Evolutionary conservation across 2,888 invertebrate genomes (phyloP).

Genomic region (Coremacera marginata): DNA sequence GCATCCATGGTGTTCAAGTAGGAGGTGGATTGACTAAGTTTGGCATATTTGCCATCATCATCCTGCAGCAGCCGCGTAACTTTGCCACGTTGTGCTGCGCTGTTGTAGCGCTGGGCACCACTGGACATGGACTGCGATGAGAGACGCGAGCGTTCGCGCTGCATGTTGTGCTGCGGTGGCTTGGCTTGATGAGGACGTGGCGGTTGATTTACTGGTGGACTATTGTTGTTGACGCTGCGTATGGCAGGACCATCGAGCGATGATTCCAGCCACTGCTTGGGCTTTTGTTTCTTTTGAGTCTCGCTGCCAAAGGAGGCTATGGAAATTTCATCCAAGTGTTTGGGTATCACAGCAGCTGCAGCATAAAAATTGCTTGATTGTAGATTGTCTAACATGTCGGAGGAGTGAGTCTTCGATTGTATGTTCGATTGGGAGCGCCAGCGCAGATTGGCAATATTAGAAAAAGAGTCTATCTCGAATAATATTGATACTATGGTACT

Average conservation of each 20-base stretch:
- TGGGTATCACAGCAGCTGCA: conserved; percentile 50
- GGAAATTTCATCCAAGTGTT: conserved; percentile 64
- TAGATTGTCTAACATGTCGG: conserved; percentile 56
- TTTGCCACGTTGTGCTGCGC: conserved; percentile 28
- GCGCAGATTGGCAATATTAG: conserved; percentile 56
- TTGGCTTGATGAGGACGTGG: conserved; percentile 46
- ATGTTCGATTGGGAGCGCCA: conserved; percentile 62
- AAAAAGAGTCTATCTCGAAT: too few species aligned
- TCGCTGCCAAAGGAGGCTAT: conserved; percentile 62
- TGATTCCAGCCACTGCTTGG: conserved; percentile 69
- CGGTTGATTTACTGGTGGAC: conserved; percentile 1
- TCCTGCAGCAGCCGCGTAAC: conserved; percentile 51
- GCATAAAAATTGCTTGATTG: neutral
- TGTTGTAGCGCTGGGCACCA: conserved; percentile 33
- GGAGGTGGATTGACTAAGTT: conserved; percentile 67
- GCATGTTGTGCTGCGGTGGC: conserved; percentile 27
- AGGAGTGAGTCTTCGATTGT: conserved; percentile 55
- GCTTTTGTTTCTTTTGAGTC: conserved; percentile 63
- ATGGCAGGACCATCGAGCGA: conserved; percentile 66
- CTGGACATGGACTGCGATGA: conserved; percentile 66
- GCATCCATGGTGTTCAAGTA: conserved; percentile 63
- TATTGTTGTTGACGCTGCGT: conserved; percentile 44
- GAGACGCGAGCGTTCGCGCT: conserved; percentile 59
- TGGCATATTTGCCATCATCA: conserved; percentile 55
- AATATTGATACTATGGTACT: too few species aligned